Percentiles rank a stretch among this genome's conserved stretches.
Conservation (phyloP, 1,140 invertebrate genomes). For the Laodelphax striatellus region DNA sequence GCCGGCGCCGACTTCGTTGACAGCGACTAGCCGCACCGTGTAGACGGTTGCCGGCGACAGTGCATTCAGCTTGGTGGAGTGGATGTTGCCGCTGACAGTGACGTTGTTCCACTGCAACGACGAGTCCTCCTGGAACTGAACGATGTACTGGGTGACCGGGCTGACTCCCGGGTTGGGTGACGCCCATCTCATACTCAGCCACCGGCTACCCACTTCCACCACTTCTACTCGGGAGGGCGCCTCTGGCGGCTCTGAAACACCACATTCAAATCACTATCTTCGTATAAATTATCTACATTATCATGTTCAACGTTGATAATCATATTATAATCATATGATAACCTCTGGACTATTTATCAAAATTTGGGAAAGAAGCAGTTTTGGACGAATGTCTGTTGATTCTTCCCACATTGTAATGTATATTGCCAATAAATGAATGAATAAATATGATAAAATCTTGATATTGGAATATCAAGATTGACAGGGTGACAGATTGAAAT, state of each 20-base stretch:
- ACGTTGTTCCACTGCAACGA: slow-evolving; percentile 22
- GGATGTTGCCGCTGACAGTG: slow-evolving; percentile 28
- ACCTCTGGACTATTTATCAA: no score
- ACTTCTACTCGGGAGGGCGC: slow-evolving; percentile 25
- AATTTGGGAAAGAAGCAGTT: no score
- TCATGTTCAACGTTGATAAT: no score
- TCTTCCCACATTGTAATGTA: no score
- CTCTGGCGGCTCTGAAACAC: background rate
- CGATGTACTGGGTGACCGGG: slow-evolving; percentile 31
- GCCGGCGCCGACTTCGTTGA: slow-evolving; percentile 71
- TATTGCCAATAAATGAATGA: no score
- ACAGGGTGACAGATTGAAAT: no score
- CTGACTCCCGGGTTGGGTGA: slow-evolving; percentile 50
- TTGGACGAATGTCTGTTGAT: no score
- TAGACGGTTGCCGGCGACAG: slow-evolving; percentile 69
- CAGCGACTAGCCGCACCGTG: slow-evolving; percentile 64
- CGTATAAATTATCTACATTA: no score
- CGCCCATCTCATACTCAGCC: slow-evolving; percentile 40
- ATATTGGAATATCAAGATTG: no score
- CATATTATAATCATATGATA: no score
- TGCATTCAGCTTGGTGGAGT: slow-evolving; percentile 34
- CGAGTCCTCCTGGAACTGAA: slow-evolving; percentile 27
- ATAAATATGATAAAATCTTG: no score
- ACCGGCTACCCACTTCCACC: slow-evolving; percentile 31
- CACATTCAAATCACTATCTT: background rate